These are phyloP conservation scores for Coleophora flavipennella DNA, from an alignment of 2,888 invertebrate species.

Conservation along the genomic window DNA sequence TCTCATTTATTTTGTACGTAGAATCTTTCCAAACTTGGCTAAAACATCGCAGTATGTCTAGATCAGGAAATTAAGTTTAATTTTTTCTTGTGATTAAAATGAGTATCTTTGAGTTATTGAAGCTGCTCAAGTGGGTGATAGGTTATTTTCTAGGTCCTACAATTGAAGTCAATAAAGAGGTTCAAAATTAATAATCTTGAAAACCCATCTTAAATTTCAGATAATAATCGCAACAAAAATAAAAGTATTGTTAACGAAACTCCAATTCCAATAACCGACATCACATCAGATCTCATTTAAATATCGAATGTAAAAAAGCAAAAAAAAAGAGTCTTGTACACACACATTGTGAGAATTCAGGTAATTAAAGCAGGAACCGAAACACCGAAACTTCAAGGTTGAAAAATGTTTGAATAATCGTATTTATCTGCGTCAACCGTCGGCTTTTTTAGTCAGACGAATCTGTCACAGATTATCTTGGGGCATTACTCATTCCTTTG, in stretches of 20 bases:
- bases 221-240: background rate
- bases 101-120: too few relatives aligned
- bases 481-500: slow-evolving; percentile 63
- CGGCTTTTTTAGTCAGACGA: slow-evolving; percentile 66
- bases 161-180: too few relatives aligned
- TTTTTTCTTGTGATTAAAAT: too few relatives aligned
- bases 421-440: slow-evolving; percentile 66
- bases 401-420: slow-evolving; percentile 59
- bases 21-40: too few relatives aligned
- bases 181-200: too few relatives aligned
- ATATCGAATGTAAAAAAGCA: slow-evolving; percentile 15
- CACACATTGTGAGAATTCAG: slow-evolving; percentile 67
- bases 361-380: slow-evolving; percentile 64
- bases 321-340: slow-evolving; percentile 27
- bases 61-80: too few relatives aligned
- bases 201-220: background rate
- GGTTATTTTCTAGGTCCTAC: too few relatives aligned
- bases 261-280: slow-evolving; percentile 5
- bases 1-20: too few relatives aligned
- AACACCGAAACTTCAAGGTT: slow-evolving; percentile 46
- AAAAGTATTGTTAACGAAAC: slow-evolving; percentile 1
- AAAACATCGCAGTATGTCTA: too few relatives aligned
- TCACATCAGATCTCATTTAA: slow-evolving; percentile 9
- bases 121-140: too few relatives aligned
- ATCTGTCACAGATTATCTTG: slow-evolving; percentile 70